Evolutionary conservation across 2,113 vertebrate genomes (phyloP), one percentile per base, ranked within the genome.

Genomic region (Leucosticte australis): DNA sequence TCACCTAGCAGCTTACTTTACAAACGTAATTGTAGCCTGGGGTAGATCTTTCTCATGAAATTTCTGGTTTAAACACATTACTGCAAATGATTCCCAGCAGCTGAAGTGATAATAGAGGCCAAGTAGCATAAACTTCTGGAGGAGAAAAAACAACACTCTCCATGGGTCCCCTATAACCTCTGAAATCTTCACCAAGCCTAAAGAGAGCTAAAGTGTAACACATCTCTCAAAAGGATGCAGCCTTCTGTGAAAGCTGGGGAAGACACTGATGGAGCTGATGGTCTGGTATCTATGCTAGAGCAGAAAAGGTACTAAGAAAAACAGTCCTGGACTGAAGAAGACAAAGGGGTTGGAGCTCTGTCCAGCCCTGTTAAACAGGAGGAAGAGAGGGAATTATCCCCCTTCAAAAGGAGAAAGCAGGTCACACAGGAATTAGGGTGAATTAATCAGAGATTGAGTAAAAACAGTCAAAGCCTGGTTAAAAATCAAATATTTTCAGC

Each of bases 1-100:
- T 73, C 93, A 95, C 83, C 76, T 86, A 93, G 85, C 62, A 94
- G 79, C 85, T 88, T 94, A 95, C 86, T 88, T 93, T 80, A 59
- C 31, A 90, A 92, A 89, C 0, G 11, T 53, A 90, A 9, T 44
- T 80, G 75, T 85, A 95, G 71, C 56, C 88, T 11, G 16, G 70
- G 71, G 79, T 94, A 70, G 71, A 75, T n/a, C 91, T 95, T 91
- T 71, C 87, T 93, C 30, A n/a, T 63, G 59, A 94, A 95, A 90
- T 83, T 77, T 77, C 78, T 83, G 28, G n/a, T 71, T 94, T 93
- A 88, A 94, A 64, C 57, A 60, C 2, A 1, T 70, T 81, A 50
- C 64, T 93, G 75, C 24, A 93, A 90, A 95, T 90, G n/a, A 80
- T 65, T 84, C 69, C 68, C 85, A 93, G 85, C 75, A 93, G 88